Conservation (phyloP, 2,888 invertebrate genomes). For the Drosophila neutralis region DNA sequence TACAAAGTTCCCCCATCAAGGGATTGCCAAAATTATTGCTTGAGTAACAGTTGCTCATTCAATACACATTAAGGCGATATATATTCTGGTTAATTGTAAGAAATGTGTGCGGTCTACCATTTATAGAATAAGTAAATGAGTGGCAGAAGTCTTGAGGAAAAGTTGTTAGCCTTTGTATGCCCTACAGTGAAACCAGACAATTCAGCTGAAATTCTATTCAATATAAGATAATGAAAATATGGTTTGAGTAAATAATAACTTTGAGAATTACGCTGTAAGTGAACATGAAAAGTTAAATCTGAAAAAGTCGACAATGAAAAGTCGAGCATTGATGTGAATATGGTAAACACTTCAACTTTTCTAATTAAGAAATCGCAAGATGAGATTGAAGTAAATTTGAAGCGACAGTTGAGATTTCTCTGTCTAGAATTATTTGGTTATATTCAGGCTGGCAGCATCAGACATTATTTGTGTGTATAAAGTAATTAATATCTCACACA, state of each 20-base stretch:
- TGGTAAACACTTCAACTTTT: background rate
- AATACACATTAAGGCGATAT: background rate
- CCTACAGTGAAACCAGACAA: background rate
- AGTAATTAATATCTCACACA: conserved; percentile 42
- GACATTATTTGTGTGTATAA: conserved; percentile 10
- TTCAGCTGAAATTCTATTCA: background rate
- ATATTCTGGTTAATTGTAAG: background rate
- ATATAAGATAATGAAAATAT: background rate
- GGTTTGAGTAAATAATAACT: background rate
- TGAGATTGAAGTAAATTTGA: background rate
- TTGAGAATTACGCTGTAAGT: no score
- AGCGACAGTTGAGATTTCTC: background rate
- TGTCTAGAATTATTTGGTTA: background rate
- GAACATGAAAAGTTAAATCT: no score
- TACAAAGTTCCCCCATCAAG: background rate
- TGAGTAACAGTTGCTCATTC: background rate
- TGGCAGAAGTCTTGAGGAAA: background rate
- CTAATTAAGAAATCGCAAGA: background rate
- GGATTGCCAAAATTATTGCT: background rate
- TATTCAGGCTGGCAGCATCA: background rate
- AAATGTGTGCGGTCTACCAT: background rate
- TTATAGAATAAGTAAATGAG: conserved; percentile 1
- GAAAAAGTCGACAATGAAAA: background rate
- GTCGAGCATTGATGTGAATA: background rate
- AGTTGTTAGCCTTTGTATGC: background rate